Evolutionary conservation across 2,888 invertebrate genomes (phyloP).

Genomic region (Cosmia trapezina): DNA sequence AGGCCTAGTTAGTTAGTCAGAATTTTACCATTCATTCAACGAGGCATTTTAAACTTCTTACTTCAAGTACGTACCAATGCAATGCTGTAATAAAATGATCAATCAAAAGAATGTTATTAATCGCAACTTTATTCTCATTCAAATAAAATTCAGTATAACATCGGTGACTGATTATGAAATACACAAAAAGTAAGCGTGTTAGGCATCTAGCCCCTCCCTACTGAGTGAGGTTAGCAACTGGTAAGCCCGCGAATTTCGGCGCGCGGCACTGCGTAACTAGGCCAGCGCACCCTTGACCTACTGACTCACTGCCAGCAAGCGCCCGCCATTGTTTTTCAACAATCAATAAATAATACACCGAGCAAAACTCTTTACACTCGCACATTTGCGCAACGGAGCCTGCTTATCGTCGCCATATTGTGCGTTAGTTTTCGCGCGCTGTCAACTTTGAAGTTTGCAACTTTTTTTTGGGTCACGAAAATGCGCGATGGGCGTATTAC

Average conservation of each 20-base stretch:
- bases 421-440: constrained; percentile 78
- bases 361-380: constrained; percentile 83
- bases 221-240: constrained; percentile 85
- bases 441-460: constrained; percentile 73
- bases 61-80: not conserved
- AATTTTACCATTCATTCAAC: not conserved
- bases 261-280: constrained; percentile 87
- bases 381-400: constrained; percentile 83
- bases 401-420: constrained; percentile 77
- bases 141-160: constrained; percentile 21
- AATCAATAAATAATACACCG: constrained; percentile 90
- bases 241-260: constrained; percentile 88
- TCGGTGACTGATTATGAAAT: constrained; percentile 49
- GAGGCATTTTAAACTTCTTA: not conserved
- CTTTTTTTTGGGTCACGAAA: constrained; percentile 75
- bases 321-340: constrained; percentile 89
- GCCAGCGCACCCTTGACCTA: constrained; percentile 88
- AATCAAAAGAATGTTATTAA: constrained; percentile 11
- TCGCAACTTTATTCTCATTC: constrained; percentile 12
- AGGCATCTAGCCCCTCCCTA: constrained; percentile 77
- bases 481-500: constrained; percentile 63
- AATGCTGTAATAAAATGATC: constrained; percentile 2
- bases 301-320: constrained; percentile 89
- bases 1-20: not conserved
- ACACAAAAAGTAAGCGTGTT: constrained; percentile 47